Base-by-base conservation (phyloP, 2,113 vertebrate genomes). In the Taurulus bubalis region DNA sequence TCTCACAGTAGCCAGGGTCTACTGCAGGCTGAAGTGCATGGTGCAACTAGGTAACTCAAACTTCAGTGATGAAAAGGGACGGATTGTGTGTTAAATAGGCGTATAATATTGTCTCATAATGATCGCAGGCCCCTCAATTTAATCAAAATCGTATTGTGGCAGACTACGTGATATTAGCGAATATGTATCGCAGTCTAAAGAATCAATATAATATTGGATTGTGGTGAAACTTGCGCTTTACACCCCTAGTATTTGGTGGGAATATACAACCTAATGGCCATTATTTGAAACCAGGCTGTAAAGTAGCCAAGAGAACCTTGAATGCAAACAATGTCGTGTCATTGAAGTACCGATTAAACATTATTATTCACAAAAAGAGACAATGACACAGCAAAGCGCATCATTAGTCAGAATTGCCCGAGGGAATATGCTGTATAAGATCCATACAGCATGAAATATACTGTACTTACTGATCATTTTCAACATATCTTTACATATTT, bases 401-500 rank as follows among this genome's bases (percentile, higher is more conserved):
- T 70, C 20, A 38, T 12, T 15, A 65, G 22, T 26, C 36, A 40
- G 22, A 65, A 24, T 40, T 36, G 10, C 28, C 20, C 1, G 20
- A 53, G 11, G 34, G 3, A 71, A 60, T 16, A 24, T 14, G 2
- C 26, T 26, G 28, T 12, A n/a, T 24, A 24, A 71, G 26, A 60
- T 40, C 36, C 28, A 15, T 7, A 18, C 0, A 0, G 6, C 15
- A 28, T 36, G 24, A 64, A 8, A 77, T 60, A 49, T 1, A 58
- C 24, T 60, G 75, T 38, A 40, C 4, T 45, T 40, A 45, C 40
- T 40, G 10, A 71, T 51, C 42, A 11, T 34, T 26, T 18, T 42
- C 45, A 65, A 77, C 73, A 55, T 32, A 70, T 77, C 69, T 75
- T 76, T 63, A 56, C 69, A 75, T 77, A 53, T 60, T 71, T 66